Percentiles rank a stretch among this genome's conserved stretches.
Evolutionary conservation across 2,113 vertebrate genomes (phyloP).

Genomic region (Corydoras maculifer): DNA sequence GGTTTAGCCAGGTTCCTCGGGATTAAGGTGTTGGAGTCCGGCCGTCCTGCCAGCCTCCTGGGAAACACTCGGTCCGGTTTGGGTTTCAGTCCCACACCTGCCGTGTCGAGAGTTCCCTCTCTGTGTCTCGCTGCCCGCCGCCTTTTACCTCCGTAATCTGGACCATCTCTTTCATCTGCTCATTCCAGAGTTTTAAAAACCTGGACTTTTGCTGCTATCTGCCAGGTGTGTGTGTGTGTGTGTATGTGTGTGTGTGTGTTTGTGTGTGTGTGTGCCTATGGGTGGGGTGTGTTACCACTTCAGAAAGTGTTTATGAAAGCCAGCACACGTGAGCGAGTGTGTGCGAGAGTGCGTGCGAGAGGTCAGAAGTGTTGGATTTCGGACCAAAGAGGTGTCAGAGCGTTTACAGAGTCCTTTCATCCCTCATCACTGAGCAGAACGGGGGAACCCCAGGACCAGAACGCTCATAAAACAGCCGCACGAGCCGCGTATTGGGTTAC

Average conservation of each 20-base stretch:
- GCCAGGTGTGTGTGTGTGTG: slow-evolving; percentile 35
- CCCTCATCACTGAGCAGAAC: slow-evolving; percentile 39
- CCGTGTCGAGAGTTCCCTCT: slow-evolving; percentile 50
- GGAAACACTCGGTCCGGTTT: slow-evolving; percentile 36
- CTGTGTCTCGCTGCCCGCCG: slow-evolving; percentile 52
- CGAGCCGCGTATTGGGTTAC: slow-evolving; percentile 36
- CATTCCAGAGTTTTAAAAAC: slow-evolving; percentile 59
- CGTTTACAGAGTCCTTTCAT: slow-evolving; percentile 55
- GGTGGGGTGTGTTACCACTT: slow-evolving; percentile 30
- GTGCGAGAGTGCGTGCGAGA: slow-evolving; percentile 33
- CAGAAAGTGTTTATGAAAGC: slow-evolving; percentile 16
- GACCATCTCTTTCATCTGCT: slow-evolving; percentile 53
- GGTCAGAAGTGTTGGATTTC: slow-evolving; percentile 40
- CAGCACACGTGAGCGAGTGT: slow-evolving; percentile 20
- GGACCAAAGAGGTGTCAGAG: slow-evolving; percentile 28
- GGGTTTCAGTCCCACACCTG: slow-evolving; percentile 65
- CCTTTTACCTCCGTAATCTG: slow-evolving; percentile 63
- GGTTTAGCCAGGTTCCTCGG: background rate
- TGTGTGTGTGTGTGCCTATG: background rate
- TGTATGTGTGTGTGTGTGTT: background rate
- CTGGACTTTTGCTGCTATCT: slow-evolving; percentile 48
- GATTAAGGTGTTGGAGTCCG: background rate
- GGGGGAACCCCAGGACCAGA: slow-evolving; percentile 31
- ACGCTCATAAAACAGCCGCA: slow-evolving; percentile 33
- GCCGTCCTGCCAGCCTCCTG: slow-evolving; percentile 6